Evolutionary conservation across 1,140 invertebrate genomes (phyloP), one percentile per base, ranked within the genome.

Genomic region (Caenorhabditis remanei): DNA sequence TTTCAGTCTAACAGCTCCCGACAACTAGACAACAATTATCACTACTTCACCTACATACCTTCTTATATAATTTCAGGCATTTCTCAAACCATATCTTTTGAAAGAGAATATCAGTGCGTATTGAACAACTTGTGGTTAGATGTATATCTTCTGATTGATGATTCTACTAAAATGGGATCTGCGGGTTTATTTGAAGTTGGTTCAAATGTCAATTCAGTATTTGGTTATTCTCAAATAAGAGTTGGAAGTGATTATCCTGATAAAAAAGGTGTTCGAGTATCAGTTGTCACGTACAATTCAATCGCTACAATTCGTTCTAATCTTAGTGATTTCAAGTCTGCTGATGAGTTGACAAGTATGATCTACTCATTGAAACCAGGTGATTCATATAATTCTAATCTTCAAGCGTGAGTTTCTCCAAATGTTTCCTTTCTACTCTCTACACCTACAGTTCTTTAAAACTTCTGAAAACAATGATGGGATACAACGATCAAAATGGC

Each of bases 81-180:
- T n/a, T 58, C 14, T 19, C 55, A 58, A n/a, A 19, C 55, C 9
- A 53, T 13, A 13, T 16, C 50, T 16, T 16, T 4, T 7, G 61
- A 63, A 63, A 63, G 14, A 24, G 41, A 71, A 46, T 71, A 40
- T 8, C 40, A 43, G 19, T 71, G 65, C 19, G 46, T 43, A 14
- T 19, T 71, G 40, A 71, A 71, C 41, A 71, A 71, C 19, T 14
- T 71, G 40, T 71, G 65, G 40, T 19, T 71, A 46, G 65, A 71
- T 46, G 65, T 71, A 40, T 71, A 43, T 19, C 16, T 71, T 1
- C 11, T 71, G 4, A 71, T 71, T 14, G 65, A 71, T 71, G 16
- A 71, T 19, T 71, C 65, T 11, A 46, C 65, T 43, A 71, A 46
- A 16, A 71, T 71, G 65, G 65, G 40, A 24, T n/a, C 65, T 1